Base-by-base conservation (phyloP, 1,140 invertebrate species). In the Drosophila saltans region DNA sequence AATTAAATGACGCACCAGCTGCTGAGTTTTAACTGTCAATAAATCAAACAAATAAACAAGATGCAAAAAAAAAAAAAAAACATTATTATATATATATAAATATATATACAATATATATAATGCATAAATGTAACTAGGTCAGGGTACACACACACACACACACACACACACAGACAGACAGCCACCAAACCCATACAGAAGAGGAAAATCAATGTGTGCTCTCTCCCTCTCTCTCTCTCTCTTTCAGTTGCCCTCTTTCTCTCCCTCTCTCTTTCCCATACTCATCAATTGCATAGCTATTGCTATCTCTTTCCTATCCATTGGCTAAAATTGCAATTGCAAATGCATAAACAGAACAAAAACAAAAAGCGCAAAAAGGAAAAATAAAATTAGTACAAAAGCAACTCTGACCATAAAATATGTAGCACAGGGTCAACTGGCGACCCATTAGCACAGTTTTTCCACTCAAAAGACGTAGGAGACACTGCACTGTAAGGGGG, bases 391-490 rank as follows among this genome's bases (percentile, higher is more conserved):
- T 86, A 86, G 79, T 82, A 72, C 78, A 85, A 60, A 24, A 39
- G 69, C 82, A 66, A 75, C 72, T 72, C 69, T 66, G 83, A 56
- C 56, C 11, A 24, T 55, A 11, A 55, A 62, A 62, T 86, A 91
- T 77, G 71, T 91, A 58, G 90, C 76, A 91, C 90, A 91, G 86
- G 90, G 90, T 91, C 85, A 91, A 75, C 75, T 81, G 72, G 78
- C 85, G 90, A 91, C 90, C 90, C 75, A 91, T 80, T 91, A 86
- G 85, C 90, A 91, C 83, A 91, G 85, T 91, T 52, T 91, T 90
- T 84, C 78, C 76, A 80, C 43, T 40, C 59, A 70, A 39, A 63
- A 56, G n/a, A 58, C 57, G 40, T 40, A 55, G 52, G 40, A 45
- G 57, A 52, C 33, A 52, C 45, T 36, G 0, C 3, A 36, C 2